Evolutionary conservation across 2,888 invertebrate genomes (phyloP), one percentile per base, ranked within the genome.

Genomic region (Thumatha senex): DNA sequence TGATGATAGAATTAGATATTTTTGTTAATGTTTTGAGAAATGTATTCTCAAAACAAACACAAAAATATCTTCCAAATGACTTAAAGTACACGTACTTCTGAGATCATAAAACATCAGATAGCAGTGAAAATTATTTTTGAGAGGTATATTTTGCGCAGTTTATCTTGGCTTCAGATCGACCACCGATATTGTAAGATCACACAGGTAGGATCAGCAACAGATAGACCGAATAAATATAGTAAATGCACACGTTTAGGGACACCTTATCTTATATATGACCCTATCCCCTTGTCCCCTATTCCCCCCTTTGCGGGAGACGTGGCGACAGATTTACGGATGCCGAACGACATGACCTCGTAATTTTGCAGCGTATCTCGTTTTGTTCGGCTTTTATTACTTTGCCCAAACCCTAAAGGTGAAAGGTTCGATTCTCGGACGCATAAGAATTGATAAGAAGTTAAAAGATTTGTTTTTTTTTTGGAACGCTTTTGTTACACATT

Each of bases 331-430:
- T 69, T 70, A 69, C 71, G 71, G 57, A 62, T 57, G 49, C 48
- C 56, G 70, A 68, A 67, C 70, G 51, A 52, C 55, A 61, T 69
- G 69, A 68, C 71, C 71, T 58, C 68, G 71, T 70, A 65, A 61
- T 59, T 70, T 68, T 41, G 45, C 52, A 58, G 52, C 63, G 67
- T 69, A 63, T 63, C 54, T 46, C 70, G 67, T 70, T 67, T 67
- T 70, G 58, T 51, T 47, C 39, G 54, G 51, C 45, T 64, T 68
- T 68, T 68, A 68, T 68, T 70, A 64, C 65, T 64, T 67, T 67
- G 41, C 55, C 54, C 51, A 67, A 59, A 58, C 56, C 56, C 55
- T 46, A 44, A 56, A 67, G 64, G 68, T 68, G 70, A 62, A 68
- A 62, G 65, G 71, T 57, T 56, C 46, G 46, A 55, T 54, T 67